A percentile compares a stretch with the other conserved stretches of the same genome.
Conservation (phyloP, 2,888 invertebrate genomes). For the Acleris literana region DNA sequence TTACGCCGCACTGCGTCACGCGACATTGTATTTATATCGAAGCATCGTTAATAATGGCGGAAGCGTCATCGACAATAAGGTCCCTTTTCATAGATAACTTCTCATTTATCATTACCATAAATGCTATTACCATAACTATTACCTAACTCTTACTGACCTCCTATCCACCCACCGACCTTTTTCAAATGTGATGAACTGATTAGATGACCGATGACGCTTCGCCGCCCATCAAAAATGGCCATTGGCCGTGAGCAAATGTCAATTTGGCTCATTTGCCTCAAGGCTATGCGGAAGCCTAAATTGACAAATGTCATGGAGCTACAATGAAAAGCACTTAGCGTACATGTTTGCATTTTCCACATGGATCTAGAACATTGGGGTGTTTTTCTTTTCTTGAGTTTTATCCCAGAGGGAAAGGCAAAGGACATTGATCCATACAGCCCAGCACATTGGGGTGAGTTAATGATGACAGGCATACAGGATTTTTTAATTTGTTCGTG, state of each 20-base stretch:
- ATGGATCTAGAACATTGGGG: background rate
- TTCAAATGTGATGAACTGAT: constrained; percentile 15
- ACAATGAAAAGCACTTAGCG: constrained; percentile 28
- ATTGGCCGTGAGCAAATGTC: constrained; percentile 24
- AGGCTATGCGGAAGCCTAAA: constrained; percentile 27
- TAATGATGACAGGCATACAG: background rate
- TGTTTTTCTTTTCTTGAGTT: no score
- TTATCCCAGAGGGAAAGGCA: no score
- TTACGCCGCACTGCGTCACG: no score
- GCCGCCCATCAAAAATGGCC: constrained; percentile 16
- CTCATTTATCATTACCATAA: no score
- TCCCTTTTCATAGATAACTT: no score
- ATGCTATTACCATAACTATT: no score
- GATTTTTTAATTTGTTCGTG: background rate
- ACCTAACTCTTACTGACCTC: background rate
- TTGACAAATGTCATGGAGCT: constrained; percentile 29
- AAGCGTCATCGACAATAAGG: no score
- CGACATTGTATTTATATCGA: no score
- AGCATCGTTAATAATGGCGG: no score
- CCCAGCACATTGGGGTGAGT: background rate
- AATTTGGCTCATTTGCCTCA: constrained; percentile 19
- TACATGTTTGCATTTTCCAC: background rate
- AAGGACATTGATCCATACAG: no score
- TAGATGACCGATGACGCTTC: background rate
- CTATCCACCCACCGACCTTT: constrained; percentile 23